phyloP scores from a whole-genome alignment of 2,797 vertebrate species.

The Okamejei kenojei region DNA sequence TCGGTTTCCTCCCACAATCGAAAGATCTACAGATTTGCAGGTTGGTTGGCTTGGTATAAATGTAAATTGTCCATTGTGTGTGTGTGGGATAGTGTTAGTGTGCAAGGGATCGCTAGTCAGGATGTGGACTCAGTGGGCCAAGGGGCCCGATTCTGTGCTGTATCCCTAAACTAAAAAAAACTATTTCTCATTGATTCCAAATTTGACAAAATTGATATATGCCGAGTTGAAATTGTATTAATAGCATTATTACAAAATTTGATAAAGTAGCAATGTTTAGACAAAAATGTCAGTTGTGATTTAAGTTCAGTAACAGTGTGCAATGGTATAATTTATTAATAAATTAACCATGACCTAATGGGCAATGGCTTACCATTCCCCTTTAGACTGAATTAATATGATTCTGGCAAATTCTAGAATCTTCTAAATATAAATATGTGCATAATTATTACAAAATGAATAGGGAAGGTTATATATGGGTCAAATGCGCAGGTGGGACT shows the following conservation, averaged over 20 bases:
- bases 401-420: background rate
- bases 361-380: background rate
- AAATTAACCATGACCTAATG: background rate
- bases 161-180: too few species aligned
- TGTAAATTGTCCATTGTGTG: too few species aligned
- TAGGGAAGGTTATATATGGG: too few species aligned
- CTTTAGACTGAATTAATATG: background rate
- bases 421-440: background rate
- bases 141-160: too few species aligned
- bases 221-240: background rate
- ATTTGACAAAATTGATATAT: background rate
- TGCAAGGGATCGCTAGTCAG: too few species aligned
- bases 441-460: too few species aligned
- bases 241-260: background rate
- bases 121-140: too few species aligned
- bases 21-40: too few species aligned
- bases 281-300: background rate
- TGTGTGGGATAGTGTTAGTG: too few species aligned
- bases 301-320: background rate
- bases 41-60: too few species aligned
- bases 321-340: background rate
- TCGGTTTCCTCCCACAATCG: too few species aligned
- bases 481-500: too few species aligned
- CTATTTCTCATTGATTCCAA: background rate
- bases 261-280: background rate